phyloP scores from a whole-genome alignment of 2,797 vertebrate genomes.

The Labeo calbasu region DNA sequence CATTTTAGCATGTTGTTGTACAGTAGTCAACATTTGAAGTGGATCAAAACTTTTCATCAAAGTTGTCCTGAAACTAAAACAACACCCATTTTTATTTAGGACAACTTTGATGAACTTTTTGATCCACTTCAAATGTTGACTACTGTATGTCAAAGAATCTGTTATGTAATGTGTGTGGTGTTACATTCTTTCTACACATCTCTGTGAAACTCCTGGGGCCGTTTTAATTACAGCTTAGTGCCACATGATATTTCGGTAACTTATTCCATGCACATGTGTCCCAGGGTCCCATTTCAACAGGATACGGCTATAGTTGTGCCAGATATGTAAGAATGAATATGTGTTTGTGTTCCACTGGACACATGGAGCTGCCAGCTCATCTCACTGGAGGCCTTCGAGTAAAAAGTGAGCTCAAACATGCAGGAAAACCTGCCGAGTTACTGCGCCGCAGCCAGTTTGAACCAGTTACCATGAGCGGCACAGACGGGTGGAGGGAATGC shows the following conservation, averaged over 20 bases:
- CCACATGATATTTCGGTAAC: neutral
- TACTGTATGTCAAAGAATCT: neutral
- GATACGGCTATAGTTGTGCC: neutral
- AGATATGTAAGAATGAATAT: neutral
- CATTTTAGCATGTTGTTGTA: neutral
- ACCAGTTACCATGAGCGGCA: constrained; percentile 25
- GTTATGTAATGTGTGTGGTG: neutral
- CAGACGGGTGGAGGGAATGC: neutral
- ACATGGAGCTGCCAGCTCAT: neutral
- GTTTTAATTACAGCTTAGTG: neutral
- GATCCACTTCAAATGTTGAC: too few species aligned
- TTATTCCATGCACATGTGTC: neutral
- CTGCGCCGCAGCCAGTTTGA: constrained; percentile 42
- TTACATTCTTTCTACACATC: neutral
- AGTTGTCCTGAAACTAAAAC: too few species aligned
- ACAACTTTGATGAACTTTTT: too few species aligned
- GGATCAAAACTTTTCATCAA: too few species aligned
- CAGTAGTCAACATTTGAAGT: too few species aligned
- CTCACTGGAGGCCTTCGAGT: neutral
- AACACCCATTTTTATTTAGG: too few species aligned
- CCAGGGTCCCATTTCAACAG: neutral
- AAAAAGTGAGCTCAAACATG: constrained; percentile 38
- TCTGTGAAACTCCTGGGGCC: neutral
- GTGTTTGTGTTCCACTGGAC: neutral
- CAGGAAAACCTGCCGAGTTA: constrained; percentile 49